A percentile compares a stretch with the other conserved stretches of the same genome.
These are phyloP conservation scores for Pangasius krempfi DNA, from an alignment of 2,797 vertebrate genomes.

Conservation along the genomic window DNA sequence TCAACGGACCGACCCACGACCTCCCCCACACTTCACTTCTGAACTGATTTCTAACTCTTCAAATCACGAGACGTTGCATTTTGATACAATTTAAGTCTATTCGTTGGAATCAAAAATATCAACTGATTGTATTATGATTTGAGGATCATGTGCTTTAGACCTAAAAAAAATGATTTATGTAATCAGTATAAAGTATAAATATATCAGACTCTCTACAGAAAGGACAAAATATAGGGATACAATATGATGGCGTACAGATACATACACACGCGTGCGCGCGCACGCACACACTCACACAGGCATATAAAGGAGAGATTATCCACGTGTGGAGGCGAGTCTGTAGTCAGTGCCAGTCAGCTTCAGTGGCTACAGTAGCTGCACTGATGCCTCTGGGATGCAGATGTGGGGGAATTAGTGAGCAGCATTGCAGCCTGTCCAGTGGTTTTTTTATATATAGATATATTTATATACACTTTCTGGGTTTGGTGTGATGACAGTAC, in stretches of 20 bases:
- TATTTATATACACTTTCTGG: slow-evolving; percentile 18
- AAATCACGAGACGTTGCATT: neutral
- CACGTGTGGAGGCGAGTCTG: slow-evolving; percentile 39
- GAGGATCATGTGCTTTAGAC: neutral
- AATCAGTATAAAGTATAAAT: slow-evolving; percentile 36
- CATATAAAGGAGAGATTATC: slow-evolving; percentile 28
- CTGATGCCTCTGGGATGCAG: slow-evolving; percentile 28
- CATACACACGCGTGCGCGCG: neutral
- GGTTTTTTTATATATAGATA: slow-evolving; percentile 28
- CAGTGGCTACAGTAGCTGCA: slow-evolving; percentile 29
- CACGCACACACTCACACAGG: slow-evolving; percentile 23
- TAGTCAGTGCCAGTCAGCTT: slow-evolving; percentile 44
- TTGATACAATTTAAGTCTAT: neutral
- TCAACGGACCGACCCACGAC: neutral
- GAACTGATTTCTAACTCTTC: neutral
- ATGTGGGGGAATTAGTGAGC: slow-evolving; percentile 18
- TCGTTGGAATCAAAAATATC: neutral
- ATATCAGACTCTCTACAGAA: slow-evolving; percentile 26
- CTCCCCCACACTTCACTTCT: neutral
- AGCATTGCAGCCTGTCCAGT: slow-evolving; percentile 50
- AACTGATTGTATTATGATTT: neutral
- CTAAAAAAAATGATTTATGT: neutral
- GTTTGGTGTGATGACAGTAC: neutral
- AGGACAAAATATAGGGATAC: slow-evolving; percentile 21
- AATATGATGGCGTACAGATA: neutral